Percentiles rank a stretch among this genome's conserved stretches.
Conservation (phyloP, 2,113 vertebrate species). For the Muscicapa adusta region DNA sequence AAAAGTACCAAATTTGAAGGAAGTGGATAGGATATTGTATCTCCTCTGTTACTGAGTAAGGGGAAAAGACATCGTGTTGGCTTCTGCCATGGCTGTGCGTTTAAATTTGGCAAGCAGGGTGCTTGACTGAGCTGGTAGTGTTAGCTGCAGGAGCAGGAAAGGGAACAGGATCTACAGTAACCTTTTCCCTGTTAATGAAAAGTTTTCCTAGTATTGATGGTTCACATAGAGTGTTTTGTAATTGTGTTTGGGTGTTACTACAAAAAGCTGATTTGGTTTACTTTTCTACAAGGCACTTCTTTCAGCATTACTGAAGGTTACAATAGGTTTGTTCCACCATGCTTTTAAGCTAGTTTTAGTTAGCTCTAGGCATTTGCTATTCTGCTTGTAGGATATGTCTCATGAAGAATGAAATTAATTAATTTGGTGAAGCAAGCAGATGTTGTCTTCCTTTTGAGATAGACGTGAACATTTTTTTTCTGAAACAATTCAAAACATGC, state of each 20-base stretch:
- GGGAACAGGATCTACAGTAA: not conserved
- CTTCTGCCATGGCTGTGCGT: not conserved
- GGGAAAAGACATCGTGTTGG: not conserved
- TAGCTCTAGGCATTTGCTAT: not conserved
- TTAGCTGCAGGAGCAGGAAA: not conserved
- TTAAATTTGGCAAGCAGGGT: not conserved
- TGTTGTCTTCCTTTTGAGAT: not conserved
- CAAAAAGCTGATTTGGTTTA: not conserved
- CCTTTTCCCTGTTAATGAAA: not conserved
- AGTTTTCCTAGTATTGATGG: not conserved
- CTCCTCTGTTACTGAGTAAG: not conserved
- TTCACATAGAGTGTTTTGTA: not conserved
- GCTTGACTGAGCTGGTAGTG: not conserved
- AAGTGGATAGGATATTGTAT: not conserved
- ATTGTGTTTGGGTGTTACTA: not conserved
- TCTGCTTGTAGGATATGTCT: not conserved
- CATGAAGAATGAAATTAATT: not conserved
- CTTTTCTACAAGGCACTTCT: not conserved
- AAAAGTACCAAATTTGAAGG: not conserved
- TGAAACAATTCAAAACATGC: not conserved
- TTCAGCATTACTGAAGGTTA: not conserved
- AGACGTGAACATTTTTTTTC: not conserved
- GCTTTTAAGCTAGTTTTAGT: not conserved
- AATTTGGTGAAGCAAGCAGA: not conserved
- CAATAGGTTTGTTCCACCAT: not conserved